Evolutionary conservation across 2,797 vertebrate genomes (phyloP).

Genomic region (Micropoecilia bifurca): DNA sequence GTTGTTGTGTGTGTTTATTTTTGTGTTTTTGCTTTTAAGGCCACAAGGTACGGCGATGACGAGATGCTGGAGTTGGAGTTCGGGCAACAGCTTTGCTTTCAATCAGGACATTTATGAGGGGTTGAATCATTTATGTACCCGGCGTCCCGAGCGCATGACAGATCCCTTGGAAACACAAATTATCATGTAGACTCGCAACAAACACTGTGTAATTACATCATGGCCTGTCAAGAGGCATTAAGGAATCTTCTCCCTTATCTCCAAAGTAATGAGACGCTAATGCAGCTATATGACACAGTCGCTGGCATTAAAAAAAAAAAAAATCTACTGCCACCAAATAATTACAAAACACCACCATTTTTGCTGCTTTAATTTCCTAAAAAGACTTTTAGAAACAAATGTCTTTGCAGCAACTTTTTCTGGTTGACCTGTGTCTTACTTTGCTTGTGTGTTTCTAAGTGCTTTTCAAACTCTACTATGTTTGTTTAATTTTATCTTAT

Average conservation of each 20-base stretch:
- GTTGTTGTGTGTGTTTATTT: conserved; percentile 8
- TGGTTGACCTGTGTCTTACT: conserved; percentile 51
- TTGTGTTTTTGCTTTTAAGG: conserved; percentile 21
- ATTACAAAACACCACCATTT: conserved; percentile 65
- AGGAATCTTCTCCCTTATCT: conserved; percentile 72
- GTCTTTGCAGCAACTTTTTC: conserved; percentile 49
- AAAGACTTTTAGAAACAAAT: conserved; percentile 62
- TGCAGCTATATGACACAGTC: conserved; percentile 73
- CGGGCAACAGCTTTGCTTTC: conserved; percentile 72
- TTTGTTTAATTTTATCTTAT: background rate
- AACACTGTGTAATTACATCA: conserved; percentile 81
- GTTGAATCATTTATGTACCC: conserved; percentile 76
- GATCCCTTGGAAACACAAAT: conserved; percentile 79
- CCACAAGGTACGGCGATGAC: conserved; percentile 52
- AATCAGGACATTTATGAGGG: conserved; percentile 77
- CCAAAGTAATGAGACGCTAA: conserved; percentile 79
- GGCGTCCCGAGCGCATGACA: conserved; percentile 71
- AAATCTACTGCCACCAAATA: conserved; percentile 52
- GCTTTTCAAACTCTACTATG: background rate
- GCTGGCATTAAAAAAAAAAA: conserved; percentile 49
- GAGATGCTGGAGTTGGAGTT: conserved; percentile 58
- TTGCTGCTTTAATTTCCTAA: conserved; percentile 65
- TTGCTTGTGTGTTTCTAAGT: conserved; percentile 54
- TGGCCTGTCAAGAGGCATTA: conserved; percentile 77
- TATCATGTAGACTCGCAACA: conserved; percentile 81